Base-by-base conservation (phyloP, 2,888 invertebrate species). In the Idaea biselata region DNA sequence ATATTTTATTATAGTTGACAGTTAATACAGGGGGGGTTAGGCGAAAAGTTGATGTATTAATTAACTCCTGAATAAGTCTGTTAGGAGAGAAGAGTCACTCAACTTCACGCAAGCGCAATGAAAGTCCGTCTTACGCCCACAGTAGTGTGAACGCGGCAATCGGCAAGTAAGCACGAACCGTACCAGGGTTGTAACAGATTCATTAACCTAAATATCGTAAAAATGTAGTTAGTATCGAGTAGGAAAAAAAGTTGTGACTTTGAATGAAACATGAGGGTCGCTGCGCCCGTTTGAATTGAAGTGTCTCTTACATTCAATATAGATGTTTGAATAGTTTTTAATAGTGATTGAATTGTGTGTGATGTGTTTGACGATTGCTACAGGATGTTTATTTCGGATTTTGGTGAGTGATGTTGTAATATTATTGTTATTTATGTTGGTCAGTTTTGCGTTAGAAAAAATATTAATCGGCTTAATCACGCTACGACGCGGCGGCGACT, bases 21-120 rank as follows among this genome's bases (percentile, higher is more conserved):
- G 84, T 86, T 91, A 86, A 88, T 89, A 84, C 80, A 80, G 80
- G 80, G 74, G 84, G 83, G 25, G 25, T 25, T 83, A 76, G 75
- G 81, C 83, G 85, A 89, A 91, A 91, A 90, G 89, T 91, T 91
- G 88, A 89, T 89, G 89, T 90, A 91, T 90, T 91, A 91, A 91
- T 91, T 91, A 91, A 90, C 89, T 89, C 79, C 83, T 85, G 89
- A 89, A 88, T 88, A 89, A 91, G 89, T 89, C 89, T 79, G 87
- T 84, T 83, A 85, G 82, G 82, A 83, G 81, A 80, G 83, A 89
- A 87, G 89, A 89, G 89, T 90, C 88, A 89, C 88, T 89, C 80
- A 73, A 83, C 79, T 86, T 76, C 73, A 84, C 91, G 91, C 91
- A 90, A 68, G 91, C 91, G 91, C 90, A 86, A 59, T 82, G 75